Base-by-base conservation (phyloP, 1,140 invertebrate species). In the Pogonognathellus flavescens region DNA sequence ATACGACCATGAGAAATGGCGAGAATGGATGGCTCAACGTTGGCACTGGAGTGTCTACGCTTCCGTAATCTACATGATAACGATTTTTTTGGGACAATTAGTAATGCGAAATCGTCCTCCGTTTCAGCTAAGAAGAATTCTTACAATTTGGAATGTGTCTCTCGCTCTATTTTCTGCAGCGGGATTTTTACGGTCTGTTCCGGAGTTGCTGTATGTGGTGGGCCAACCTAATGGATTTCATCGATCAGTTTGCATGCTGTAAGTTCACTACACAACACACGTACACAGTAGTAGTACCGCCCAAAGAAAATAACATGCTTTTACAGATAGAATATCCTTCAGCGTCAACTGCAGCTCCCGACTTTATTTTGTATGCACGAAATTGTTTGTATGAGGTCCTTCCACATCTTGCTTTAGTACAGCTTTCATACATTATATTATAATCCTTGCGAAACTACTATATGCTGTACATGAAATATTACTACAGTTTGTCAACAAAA, bases 101-200 rank as follows among this genome's bases (percentile, higher is more conserved):
- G 95, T 95, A 89, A 99, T 99, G 98, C 94, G 95, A 89, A 94
- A 94, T 89, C 93, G 97, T 87, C 94, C 95, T 62, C 94, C 95
- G 89, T 99, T 96, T 91, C 94, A 97, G 90, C 92, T 99, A 9
- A 93, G 96, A 86, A 94, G 95, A 22, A 93, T 95, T 7, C 92
- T 99, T 13, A 94, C 95, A 84, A 90, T 96, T 87, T 99, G 98
- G 98, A 99, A 98, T 92, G 94, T 95, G 72, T 90, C 95, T 87
- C 91, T 99, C 86, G 98, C 97, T 6, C 92, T 95, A 18, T 99
- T 99, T 92, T 98, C 96, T 90, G 96, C 99, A 86, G 95, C 97
- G 92, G 97, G 97, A 72, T 95, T 95, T 86, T 93, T 94, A 90
- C 93, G 96, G 89, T 97, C 96, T 84, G 93, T 96, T 83, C 95